Percentiles rank a stretch among this genome's conserved stretches.
phyloP scores from a whole-genome alignment of 2,113 vertebrate genomes.

The Macquaria australasica region DNA sequence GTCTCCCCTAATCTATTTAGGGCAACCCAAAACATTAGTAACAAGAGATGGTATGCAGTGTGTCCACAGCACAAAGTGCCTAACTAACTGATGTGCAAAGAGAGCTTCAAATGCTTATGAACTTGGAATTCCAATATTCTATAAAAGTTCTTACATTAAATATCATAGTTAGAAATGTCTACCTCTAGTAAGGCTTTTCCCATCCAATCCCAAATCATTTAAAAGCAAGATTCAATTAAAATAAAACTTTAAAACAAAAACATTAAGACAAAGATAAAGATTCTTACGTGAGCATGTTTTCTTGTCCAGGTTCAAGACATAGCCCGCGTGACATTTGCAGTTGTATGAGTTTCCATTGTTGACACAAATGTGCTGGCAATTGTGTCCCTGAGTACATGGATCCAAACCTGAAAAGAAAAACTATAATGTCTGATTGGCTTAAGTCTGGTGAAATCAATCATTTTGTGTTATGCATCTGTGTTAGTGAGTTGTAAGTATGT shows the following conservation, averaged over 20 bases:
- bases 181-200: background rate
- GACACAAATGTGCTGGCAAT: slow-evolving; percentile 88
- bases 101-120: background rate
- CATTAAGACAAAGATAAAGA: slow-evolving; percentile 9
- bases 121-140: background rate
- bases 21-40: slow-evolving; percentile 39
- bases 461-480: background rate
- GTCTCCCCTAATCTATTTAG: slow-evolving; percentile 35
- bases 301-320: slow-evolving; percentile 85
- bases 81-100: background rate
- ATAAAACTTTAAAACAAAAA: slow-evolving; percentile 6
- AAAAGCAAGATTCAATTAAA: background rate
- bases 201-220: background rate
- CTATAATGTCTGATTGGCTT: slow-evolving; percentile 66
- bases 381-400: slow-evolving; percentile 83
- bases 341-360: slow-evolving; percentile 74
- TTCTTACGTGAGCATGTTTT: slow-evolving; percentile 88
- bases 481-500: slow-evolving; percentile 42
- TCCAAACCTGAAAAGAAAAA: slow-evolving; percentile 81
- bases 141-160: background rate
- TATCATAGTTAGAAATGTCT: background rate
- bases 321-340: slow-evolving; percentile 86
- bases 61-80: slow-evolving; percentile 5
- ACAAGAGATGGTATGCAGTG: slow-evolving; percentile 52
- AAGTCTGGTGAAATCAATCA: slow-evolving; percentile 22